A percentile compares a stretch with the other conserved stretches of the same genome.
Conservation (phyloP, 2,888 invertebrate species). For the Sminthurinus aureus region DNA sequence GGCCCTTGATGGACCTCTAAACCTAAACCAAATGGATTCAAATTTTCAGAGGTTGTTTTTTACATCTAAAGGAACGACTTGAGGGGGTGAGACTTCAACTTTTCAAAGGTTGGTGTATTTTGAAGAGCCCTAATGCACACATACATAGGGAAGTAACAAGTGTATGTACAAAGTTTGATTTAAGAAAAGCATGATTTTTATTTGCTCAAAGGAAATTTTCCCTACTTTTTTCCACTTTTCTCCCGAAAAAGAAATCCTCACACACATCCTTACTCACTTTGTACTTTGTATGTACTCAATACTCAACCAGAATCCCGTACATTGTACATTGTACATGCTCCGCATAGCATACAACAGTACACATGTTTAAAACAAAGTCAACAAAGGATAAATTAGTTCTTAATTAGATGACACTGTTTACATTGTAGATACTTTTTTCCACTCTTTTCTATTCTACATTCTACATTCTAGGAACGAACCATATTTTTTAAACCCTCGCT, state of each 20-base stretch:
- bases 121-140: neutral
- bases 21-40: too few species aligned
- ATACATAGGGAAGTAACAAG: neutral
- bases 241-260: neutral
- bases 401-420: slow-evolving; percentile 32
- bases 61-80: too few species aligned
- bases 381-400: slow-evolving; percentile 23
- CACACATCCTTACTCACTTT: too few species aligned
- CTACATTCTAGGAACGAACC: neutral
- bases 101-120: neutral
- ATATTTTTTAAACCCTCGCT: neutral
- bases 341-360: too few species aligned
- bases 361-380: slow-evolving; percentile 17
- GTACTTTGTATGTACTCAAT: too few species aligned
- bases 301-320: too few species aligned
- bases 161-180: neutral
- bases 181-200: neutral
- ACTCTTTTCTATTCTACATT: neutral
- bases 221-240: neutral
- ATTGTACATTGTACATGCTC: neutral
- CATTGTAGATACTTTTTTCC: slow-evolving; percentile 10
- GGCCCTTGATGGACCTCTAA: too few species aligned
- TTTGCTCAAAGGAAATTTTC: neutral
- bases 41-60: too few species aligned
- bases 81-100: too few species aligned